Conservation (phyloP, 2,888 invertebrate genomes). For the Pheosia gnoma region DNA sequence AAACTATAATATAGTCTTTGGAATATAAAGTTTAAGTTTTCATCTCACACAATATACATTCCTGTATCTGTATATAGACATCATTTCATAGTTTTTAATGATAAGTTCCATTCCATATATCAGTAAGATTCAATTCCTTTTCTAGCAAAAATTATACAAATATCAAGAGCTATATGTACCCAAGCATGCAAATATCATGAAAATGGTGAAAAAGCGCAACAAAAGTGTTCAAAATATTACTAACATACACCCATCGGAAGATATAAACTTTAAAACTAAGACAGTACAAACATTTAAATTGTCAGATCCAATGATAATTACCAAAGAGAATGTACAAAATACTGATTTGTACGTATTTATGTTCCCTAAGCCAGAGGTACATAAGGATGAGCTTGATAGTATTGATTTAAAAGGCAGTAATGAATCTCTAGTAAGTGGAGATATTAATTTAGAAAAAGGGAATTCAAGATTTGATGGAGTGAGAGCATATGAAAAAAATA, state of each 20-base stretch:
- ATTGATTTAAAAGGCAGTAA: neutral
- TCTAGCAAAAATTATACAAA: slow-evolving; percentile 65
- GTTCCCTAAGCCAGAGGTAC: slow-evolving; percentile 38
- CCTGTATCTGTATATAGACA: too few relatives aligned
- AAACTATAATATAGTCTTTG: too few relatives aligned
- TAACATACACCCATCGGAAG: neutral
- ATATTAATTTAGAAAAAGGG: neutral
- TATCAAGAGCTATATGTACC: slow-evolving; percentile 60
- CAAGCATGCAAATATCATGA: slow-evolving; percentile 44
- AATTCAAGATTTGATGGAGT: neutral
- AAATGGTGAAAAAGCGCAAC: slow-evolving; percentile 35
- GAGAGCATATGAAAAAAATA: neutral
- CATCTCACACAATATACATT: too few relatives aligned
- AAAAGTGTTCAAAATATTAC: slow-evolving; percentile 5
- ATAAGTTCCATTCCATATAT: slow-evolving; percentile 15
- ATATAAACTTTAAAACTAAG: neutral
- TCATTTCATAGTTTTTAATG: too few relatives aligned
- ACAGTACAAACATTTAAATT: slow-evolving; percentile 21
- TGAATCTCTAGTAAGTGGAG: neutral
- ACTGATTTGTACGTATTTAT: slow-evolving; percentile 33
- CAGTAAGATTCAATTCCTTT: slow-evolving; percentile 48
- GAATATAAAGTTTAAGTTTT: too few relatives aligned
- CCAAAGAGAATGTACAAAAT: slow-evolving; percentile 25
- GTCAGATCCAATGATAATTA: slow-evolving; percentile 41
- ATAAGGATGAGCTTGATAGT: neutral